Base-by-base conservation (phyloP, 2,888 invertebrate genomes). In the Steinernema carpocapsae region DNA sequence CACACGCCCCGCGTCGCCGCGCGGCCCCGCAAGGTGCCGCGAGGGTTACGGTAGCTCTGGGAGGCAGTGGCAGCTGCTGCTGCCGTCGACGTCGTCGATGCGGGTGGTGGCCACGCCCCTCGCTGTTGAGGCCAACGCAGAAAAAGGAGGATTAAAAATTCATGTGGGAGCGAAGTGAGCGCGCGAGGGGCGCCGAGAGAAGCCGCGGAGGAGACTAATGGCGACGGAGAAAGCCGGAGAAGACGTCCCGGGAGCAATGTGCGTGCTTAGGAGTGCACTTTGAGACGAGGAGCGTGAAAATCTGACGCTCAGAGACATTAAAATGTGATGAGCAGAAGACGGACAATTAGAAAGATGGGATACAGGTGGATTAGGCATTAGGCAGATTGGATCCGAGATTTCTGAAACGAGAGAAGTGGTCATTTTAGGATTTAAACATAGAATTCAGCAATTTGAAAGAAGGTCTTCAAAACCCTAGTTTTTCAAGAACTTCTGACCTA, bases 21-120 rank as follows among this genome's bases (percentile, higher is more conserved):
- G 43, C 10, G 7, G 43, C n/a, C n/a, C 48, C n/a, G 48, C 19
- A 22, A 56, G 56, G 56, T 56, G 56, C 22, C 56, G 56, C 4
- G n/a, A 10, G 51, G 56, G 56, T 10, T 56, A 56, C 56, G 56
- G 56, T 56, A 56, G 56, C 56, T 43, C 43, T 43, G 10, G 43
- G 10, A 26, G 24, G 56, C 56, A 12, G 24, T 19, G 51, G 56
- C 56, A 56, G 56, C 56, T 56, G 56, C 56, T 26, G 56, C 19
- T 10, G 51, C 12, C 51, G 51, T 51, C 19, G 19, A 43, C 43
- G 43, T 43, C 43, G 43, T 43, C 14, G 43, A 12, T 14, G 43
- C 14, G 10, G 43, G 43, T 43, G 10, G 43, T 43, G 12, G 51
- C 56, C 14, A 14, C 56, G 56, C 56, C 56, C 56, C 14, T 56